Evolutionary conservation across 2,797 vertebrate genomes (phyloP).

Genomic region (Telmatherina bonti): DNA sequence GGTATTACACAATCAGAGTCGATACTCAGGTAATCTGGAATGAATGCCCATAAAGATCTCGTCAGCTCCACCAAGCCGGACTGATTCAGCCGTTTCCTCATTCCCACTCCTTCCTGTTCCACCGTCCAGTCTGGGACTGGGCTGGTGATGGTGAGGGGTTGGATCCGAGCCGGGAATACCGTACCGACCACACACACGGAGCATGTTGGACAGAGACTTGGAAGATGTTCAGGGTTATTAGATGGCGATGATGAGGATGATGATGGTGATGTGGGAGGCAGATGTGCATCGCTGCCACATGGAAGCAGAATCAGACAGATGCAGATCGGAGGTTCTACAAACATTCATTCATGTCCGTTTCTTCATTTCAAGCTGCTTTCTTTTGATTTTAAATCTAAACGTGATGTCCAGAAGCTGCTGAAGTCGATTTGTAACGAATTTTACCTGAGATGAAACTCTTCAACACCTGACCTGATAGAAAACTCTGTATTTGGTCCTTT

Average conservation of each 20-base stretch:
- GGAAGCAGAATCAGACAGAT: conserved; percentile 74
- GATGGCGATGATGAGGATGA: too few species aligned
- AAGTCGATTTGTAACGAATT: too few species aligned
- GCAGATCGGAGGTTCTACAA: conserved; percentile 46
- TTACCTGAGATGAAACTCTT: too few species aligned
- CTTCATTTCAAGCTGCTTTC: neutral
- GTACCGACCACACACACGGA: conserved; percentile 19
- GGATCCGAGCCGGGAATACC: conserved; percentile 18
- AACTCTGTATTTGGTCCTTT: too few species aligned
- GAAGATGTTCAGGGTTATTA: neutral
- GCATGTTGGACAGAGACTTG: conserved; percentile 22
- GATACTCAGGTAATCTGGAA: conserved; percentile 98
- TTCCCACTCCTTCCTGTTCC: conserved; percentile 79
- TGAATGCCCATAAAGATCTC: conserved; percentile 85
- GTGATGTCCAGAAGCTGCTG: too few species aligned
- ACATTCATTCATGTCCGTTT: conserved; percentile 19
- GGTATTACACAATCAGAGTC: conserved; percentile 92
- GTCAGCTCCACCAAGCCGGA: conserved; percentile 84
- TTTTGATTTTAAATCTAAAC: neutral
- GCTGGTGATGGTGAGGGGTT: conserved; percentile 53
- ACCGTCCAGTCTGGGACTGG: conserved; percentile 79
- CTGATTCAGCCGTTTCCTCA: conserved; percentile 66
- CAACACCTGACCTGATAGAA: too few species aligned
- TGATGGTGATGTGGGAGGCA: too few species aligned
- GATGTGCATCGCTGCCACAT: conserved; percentile 31